These are phyloP conservation scores for Carpatolechia fugitivella DNA, from an alignment of 2,888 invertebrate genomes.

Conservation along the genomic window DNA sequence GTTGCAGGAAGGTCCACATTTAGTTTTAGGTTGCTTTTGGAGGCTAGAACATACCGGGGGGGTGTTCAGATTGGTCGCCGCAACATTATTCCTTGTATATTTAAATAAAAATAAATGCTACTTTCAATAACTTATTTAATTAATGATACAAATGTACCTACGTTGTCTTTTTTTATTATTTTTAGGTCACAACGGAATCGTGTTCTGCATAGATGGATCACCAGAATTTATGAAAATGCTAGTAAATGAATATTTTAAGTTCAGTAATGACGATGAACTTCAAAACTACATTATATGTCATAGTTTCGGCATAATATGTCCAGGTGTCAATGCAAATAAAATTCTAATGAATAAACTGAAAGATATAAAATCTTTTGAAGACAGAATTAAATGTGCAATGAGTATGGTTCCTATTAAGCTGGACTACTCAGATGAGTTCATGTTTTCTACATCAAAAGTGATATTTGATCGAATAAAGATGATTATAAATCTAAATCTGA, in stretches of 20 bases:
- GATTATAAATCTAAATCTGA: not conserved
- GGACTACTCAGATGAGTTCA: not conserved
- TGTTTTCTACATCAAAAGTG: not conserved
- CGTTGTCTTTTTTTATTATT: not conserved
- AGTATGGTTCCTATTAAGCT: not conserved
- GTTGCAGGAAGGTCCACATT: too few relatives aligned
- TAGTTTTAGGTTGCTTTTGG: too few relatives aligned
- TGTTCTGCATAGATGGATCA: constrained; percentile 7
- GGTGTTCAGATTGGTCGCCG: too few relatives aligned
- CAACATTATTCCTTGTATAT: too few relatives aligned
- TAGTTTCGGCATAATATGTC: not conserved
- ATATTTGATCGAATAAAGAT: not conserved
- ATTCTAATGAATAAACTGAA: not conserved
- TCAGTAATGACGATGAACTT: not conserved
- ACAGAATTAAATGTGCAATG: not conserved
- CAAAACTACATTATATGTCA: not conserved
- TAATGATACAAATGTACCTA: not conserved
- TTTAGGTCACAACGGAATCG: constrained; percentile 1
- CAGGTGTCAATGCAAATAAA: not conserved
- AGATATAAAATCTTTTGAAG: not conserved
- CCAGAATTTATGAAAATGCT: not conserved
- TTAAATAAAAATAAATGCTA: too few relatives aligned
- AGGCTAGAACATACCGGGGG: too few relatives aligned
- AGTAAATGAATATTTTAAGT: not conserved
- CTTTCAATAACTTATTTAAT: too few relatives aligned